Base-by-base conservation (phyloP, 1,140 invertebrate genomes). In the Pomacea maculata region DNA sequence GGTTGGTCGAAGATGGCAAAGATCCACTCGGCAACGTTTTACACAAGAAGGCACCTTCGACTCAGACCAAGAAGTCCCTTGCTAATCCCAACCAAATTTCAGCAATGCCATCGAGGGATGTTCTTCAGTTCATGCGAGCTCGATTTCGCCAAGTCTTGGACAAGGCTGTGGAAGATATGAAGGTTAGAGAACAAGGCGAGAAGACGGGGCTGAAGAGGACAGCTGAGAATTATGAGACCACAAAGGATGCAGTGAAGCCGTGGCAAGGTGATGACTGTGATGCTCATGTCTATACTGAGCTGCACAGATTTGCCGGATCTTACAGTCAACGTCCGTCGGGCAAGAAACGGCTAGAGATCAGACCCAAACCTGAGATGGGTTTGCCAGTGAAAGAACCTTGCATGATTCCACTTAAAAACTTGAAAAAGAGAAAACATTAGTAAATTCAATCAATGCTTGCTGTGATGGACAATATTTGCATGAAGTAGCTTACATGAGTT, bases 111-210 rank as follows among this genome's bases (percentile, higher is more conserved):
- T 75, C 83, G 25, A 83, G 82, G 76, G 82, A 84, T 55, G 82
- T 79, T 67, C 80, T 86, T 52, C 83, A 84, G 76, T 81, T 82
- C 65, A 84, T 83, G 15, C 74, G 86, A 45, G 83, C 81, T 45
- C 75, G 82, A 63, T 86, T 86, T 67, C 84, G 81, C 67, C 71
- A 78, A 54, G 82, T 80, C 5, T 55, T 86, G 21, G 79, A 80
- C 34, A 82, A 80, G 71, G 83, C 86, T 65, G 70, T 84, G 29
- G 79, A 83, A 34, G 80, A 82, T 25, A 78, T 75, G 55, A 71
- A 57, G n/a, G 55, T 57, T 25, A 75, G 5, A 55, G 63, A 67
- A 57, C 63, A 21, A 82, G 82, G 77, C 29, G 67, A 77, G 34
- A 17, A 34, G 67, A 3, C 67, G n/a, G 25, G 19, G 54, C 54